Conservation (phyloP, 2,113 vertebrate species). For the Megaleporinus macrocephalus region DNA sequence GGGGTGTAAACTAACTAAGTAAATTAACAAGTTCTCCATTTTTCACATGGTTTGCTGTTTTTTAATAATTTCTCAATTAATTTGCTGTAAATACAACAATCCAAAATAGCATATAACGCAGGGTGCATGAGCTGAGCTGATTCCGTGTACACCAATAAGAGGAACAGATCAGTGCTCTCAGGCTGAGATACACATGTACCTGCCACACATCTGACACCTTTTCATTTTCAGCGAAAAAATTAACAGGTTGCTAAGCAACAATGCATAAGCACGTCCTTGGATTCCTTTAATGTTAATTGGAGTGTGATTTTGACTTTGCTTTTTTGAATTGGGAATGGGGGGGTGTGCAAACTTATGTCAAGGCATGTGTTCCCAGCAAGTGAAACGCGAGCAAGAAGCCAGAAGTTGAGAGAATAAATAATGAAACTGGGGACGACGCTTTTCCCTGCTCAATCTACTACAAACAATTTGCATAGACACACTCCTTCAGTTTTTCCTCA, state of each 20-base stretch:
- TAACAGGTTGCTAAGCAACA: conserved; percentile 72
- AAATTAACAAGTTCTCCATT: no score
- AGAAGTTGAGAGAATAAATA: conserved; percentile 32
- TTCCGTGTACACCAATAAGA: conserved; percentile 28
- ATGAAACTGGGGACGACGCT: conserved; percentile 39
- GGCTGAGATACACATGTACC: conserved; percentile 53
- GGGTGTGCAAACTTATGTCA: not conserved
- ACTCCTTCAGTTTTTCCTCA: conserved; percentile 35
- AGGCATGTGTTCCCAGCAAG: not conserved
- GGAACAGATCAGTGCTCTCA: conserved; percentile 43
- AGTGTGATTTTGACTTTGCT: conserved; percentile 1
- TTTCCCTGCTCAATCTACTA: conserved; percentile 42
- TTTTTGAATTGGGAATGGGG: not conserved
- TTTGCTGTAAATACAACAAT: conserved; percentile 17
- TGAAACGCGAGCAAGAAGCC: conserved; percentile 8
- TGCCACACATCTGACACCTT: conserved; percentile 49
- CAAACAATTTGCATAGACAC: conserved; percentile 44
- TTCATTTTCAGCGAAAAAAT: conserved; percentile 50
- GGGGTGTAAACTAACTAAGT: no score
- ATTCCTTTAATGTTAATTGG: conserved; percentile 49
- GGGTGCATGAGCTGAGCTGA: conserved; percentile 13
- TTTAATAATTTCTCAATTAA: not conserved
- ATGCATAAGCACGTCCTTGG: conserved; percentile 36
- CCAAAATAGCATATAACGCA: conserved; percentile 15
- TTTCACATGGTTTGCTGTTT: no score